These are phyloP conservation scores for Miltochrista miniata DNA, from an alignment of 2,888 invertebrate species.

Conservation along the genomic window DNA sequence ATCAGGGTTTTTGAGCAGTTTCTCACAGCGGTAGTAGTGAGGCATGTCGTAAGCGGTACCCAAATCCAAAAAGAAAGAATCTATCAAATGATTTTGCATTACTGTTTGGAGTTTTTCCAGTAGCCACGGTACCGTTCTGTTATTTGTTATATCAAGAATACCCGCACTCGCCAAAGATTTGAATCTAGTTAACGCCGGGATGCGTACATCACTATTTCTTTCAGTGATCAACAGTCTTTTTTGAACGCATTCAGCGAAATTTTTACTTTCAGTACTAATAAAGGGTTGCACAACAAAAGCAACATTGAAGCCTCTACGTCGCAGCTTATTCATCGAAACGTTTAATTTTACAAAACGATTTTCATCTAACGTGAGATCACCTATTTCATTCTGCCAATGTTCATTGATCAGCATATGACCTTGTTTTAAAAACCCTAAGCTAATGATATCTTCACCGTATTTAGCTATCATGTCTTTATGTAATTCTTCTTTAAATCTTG, in stretches of 20 bases:
- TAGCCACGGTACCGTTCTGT: slow-evolving; percentile 91
- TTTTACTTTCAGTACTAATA: slow-evolving; percentile 92
- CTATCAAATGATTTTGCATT: slow-evolving; percentile 89
- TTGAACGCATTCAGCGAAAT: slow-evolving; percentile 91
- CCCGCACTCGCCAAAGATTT: slow-evolving; percentile 92
- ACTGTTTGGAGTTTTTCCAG: slow-evolving; percentile 88
- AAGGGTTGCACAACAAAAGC: slow-evolving; percentile 96
- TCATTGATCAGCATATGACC: slow-evolving; percentile 92
- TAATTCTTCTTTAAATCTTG: slow-evolving; percentile 85
- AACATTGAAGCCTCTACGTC: slow-evolving; percentile 93
- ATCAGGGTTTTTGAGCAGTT: slow-evolving; percentile 90
- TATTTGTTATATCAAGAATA: slow-evolving; percentile 94
- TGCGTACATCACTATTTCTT: slow-evolving; percentile 89
- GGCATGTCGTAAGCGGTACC: slow-evolving; percentile 94
- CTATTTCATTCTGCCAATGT: slow-evolving; percentile 92
- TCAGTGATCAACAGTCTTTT: slow-evolving; percentile 91
- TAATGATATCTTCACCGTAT: slow-evolving; percentile 93
- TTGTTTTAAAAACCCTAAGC: slow-evolving; percentile 89
- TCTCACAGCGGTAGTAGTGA: slow-evolving; percentile 91
- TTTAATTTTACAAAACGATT: slow-evolving; percentile 90
- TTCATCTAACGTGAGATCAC: slow-evolving; percentile 93
- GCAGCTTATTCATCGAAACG: slow-evolving; percentile 90
- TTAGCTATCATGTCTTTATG: slow-evolving; percentile 89
- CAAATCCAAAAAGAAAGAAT: slow-evolving; percentile 92
- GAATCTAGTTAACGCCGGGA: slow-evolving; percentile 93